These are phyloP conservation scores for Falco novaeseelandiae DNA, from an alignment of 2,797 vertebrate genomes.

Conservation along the genomic window DNA sequence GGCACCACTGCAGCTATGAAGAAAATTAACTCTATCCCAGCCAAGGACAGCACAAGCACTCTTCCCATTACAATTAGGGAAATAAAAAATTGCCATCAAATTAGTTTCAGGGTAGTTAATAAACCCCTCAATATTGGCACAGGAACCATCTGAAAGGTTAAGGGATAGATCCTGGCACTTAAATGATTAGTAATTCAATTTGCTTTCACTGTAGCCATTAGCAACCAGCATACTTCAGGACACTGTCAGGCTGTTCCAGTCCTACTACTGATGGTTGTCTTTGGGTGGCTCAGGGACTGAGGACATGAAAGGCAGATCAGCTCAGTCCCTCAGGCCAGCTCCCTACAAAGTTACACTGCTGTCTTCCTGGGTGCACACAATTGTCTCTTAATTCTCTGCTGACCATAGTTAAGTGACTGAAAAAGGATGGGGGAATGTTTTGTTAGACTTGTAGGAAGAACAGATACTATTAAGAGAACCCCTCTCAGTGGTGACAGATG, in stretches of 20 bases:
- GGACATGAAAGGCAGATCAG: neutral
- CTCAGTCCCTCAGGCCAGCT: neutral
- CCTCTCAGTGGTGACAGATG: neutral
- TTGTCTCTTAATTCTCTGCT: neutral
- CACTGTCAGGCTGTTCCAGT: neutral
- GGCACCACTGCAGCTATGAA: neutral
- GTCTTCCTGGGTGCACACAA: neutral
- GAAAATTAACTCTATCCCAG: neutral
- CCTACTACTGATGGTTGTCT: neutral
- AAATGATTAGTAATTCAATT: neutral
- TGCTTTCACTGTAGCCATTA: neutral
- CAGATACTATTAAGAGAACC: neutral
- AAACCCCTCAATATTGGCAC: neutral
- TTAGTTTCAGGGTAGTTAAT: neutral
- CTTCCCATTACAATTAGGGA: neutral
- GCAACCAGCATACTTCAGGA: neutral
- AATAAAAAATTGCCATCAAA: neutral
- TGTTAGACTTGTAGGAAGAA: neutral
- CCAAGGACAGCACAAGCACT: neutral
- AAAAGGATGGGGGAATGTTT: fast-evolving
- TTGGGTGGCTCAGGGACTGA: neutral
- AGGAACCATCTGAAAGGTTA: neutral
- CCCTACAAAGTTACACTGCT: neutral
- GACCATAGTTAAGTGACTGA: neutral
- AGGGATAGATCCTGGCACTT: neutral